These are phyloP conservation scores for Clostera curtula DNA, from an alignment of 2,888 invertebrate species.

Conservation along the genomic window DNA sequence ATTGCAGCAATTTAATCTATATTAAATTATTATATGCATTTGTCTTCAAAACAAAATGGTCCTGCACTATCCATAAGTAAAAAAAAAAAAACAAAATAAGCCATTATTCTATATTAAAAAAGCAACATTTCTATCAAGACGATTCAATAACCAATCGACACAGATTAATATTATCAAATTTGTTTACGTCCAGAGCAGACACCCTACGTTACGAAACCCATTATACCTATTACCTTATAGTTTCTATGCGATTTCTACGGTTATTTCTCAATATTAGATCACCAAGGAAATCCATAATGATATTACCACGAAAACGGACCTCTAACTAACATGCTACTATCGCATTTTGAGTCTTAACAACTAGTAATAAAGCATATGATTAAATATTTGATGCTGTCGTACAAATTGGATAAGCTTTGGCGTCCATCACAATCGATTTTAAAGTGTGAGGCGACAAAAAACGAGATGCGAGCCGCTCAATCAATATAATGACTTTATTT, in stretches of 20 bases:
- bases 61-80: no score
- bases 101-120: not conserved
- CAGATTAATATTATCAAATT: conserved; percentile 20
- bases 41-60: no score
- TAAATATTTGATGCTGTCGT: conserved; percentile 1
- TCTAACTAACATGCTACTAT: not conserved
- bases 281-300: conserved; percentile 6
- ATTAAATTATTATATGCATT: no score
- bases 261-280: conserved; percentile 43
- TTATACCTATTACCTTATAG: conserved; percentile 35
- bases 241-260: conserved; percentile 53
- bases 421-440: conserved; percentile 62
- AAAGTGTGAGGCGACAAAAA: conserved; percentile 38
- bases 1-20: no score
- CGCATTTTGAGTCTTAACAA: conserved; percentile 1
- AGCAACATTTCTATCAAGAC: conserved; percentile 8
- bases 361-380: not conserved
- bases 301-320: not conserved
- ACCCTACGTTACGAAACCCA: conserved; percentile 34
- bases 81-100: no score
- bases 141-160: conserved; percentile 9
- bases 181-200: conserved; percentile 36
- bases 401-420: conserved; percentile 40
- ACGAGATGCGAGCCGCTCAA: conserved; percentile 44
- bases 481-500: conserved; percentile 75